Conservation (phyloP, 2,888 invertebrate species). For the Dynastes maya region DNA sequence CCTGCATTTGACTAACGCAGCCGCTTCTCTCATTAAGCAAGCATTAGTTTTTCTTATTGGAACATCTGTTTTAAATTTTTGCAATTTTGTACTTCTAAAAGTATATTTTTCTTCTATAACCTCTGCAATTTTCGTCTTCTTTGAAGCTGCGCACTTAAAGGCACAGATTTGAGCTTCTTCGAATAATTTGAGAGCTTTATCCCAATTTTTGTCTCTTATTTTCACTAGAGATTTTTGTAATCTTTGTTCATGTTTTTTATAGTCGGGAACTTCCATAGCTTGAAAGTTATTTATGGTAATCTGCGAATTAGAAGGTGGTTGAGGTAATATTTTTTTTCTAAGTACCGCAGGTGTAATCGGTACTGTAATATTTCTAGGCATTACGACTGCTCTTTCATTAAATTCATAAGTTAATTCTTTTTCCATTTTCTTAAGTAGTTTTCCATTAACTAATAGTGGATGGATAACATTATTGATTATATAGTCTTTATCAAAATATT, state of each 20-base stretch:
- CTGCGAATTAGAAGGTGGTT: conserved; percentile 55
- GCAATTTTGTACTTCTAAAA: conserved; percentile 49
- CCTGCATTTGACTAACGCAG: conserved; percentile 70
- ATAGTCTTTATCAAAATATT: conserved; percentile 72
- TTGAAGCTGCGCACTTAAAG: conserved; percentile 57
- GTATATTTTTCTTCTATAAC: conserved; percentile 46
- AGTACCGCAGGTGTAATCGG: conserved; percentile 58
- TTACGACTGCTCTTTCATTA: conserved; percentile 28
- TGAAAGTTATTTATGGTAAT: conserved; percentile 52
- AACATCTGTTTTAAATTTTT: conserved; percentile 59
- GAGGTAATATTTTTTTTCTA: conserved; percentile 46
- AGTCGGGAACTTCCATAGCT: conserved; percentile 56
- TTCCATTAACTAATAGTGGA: conserved; percentile 69
- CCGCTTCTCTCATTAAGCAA: conserved; percentile 73
- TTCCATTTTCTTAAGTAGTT: conserved; percentile 57
- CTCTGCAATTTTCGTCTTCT: conserved; percentile 49
- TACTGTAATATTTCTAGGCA: conserved; percentile 54
- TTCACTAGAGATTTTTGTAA: conserved; percentile 56
- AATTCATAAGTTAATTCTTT: conserved; percentile 49
- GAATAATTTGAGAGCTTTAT: conserved; percentile 59
- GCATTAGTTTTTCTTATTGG: conserved; percentile 71
- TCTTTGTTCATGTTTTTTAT: conserved; percentile 51
- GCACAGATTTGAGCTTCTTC: conserved; percentile 59
- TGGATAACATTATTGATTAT: conserved; percentile 72
- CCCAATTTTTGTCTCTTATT: conserved; percentile 58